Conservation (phyloP, 35 echinoderm and acorn worm genomes). For the Amphiura filiformis region DNA sequence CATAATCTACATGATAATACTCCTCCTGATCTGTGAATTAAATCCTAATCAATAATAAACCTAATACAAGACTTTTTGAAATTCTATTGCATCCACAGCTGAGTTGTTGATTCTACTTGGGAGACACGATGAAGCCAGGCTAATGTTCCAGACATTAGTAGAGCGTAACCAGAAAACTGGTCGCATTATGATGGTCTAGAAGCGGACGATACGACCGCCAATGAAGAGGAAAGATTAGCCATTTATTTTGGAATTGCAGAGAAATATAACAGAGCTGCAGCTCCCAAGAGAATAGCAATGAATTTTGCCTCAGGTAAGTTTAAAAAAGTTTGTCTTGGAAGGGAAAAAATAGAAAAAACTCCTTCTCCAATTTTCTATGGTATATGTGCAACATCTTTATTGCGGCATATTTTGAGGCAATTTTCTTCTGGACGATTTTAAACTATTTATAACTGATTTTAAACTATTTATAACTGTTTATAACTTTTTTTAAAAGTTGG, state of each 20-base stretch:
- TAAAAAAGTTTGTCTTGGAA: background rate
- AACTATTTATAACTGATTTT: no score
- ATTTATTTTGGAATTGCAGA: slow-evolving; percentile 63
- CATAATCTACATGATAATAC: no score
- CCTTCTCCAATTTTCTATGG: no score
- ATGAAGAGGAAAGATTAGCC: slow-evolving; percentile 63
- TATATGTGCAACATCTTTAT: no score
- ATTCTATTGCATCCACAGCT: no score
- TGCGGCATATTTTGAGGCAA: no score
- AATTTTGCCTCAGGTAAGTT: slow-evolving; percentile 82
- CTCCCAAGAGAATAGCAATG: slow-evolving; percentile 73
- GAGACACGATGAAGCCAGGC: slow-evolving; percentile 57
- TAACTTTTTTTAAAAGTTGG: no score
- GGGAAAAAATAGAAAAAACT: background rate
- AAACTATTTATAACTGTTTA: no score
- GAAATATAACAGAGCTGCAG: slow-evolving; percentile 74
- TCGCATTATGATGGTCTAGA: slow-evolving; percentile 75
- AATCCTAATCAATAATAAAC: no score
- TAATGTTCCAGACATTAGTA: slow-evolving; percentile 64
- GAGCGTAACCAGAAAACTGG: slow-evolving; percentile 87
- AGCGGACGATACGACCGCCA: slow-evolving; percentile 2
- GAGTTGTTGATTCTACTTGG: slow-evolving; percentile 65
- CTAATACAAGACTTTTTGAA: no score
- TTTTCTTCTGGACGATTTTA: no score
- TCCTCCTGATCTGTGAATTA: no score